Percentiles rank a stretch among this genome's conserved stretches.
Evolutionary conservation across 2,113 vertebrate genomes (phyloP).

Genomic region (Lepus europaeus): DNA sequence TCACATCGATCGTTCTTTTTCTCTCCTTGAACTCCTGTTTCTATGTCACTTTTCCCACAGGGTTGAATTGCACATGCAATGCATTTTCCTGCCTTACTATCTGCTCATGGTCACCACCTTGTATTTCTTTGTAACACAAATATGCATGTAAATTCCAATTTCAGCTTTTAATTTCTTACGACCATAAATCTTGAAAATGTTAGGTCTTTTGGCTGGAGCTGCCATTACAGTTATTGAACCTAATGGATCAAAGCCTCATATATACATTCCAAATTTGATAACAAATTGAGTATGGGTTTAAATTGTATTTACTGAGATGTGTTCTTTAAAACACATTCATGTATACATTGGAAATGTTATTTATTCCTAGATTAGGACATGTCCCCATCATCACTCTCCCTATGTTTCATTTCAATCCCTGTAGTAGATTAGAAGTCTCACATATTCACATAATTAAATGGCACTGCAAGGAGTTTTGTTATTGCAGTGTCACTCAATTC

Average conservation of each 20-base stretch:
- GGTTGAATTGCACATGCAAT: no score
- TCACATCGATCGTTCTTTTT: no score
- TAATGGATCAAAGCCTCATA: neutral
- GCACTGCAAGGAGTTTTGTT: neutral
- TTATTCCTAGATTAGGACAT: neutral
- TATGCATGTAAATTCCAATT: neutral
- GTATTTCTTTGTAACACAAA: neutral
- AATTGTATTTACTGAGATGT: conserved; percentile 8
- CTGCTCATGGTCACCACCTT: neutral
- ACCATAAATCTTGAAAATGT: neutral
- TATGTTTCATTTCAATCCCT: neutral
- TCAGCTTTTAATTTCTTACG: conserved; percentile 7
- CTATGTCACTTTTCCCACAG: no score
- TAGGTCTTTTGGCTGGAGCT: conserved; percentile 8
- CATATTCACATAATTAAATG: neutral
- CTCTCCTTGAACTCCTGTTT: no score
- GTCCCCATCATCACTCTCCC: neutral
- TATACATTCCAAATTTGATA: neutral
- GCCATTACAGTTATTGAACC: neutral
- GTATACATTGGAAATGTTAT: neutral
- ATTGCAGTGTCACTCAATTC: neutral
- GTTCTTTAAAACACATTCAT: neutral
- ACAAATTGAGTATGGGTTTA: neutral
- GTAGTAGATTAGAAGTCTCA: neutral
- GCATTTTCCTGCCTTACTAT: neutral